Conservation (phyloP, 2,113 vertebrate genomes). For the Urocitellus parryii region DNA sequence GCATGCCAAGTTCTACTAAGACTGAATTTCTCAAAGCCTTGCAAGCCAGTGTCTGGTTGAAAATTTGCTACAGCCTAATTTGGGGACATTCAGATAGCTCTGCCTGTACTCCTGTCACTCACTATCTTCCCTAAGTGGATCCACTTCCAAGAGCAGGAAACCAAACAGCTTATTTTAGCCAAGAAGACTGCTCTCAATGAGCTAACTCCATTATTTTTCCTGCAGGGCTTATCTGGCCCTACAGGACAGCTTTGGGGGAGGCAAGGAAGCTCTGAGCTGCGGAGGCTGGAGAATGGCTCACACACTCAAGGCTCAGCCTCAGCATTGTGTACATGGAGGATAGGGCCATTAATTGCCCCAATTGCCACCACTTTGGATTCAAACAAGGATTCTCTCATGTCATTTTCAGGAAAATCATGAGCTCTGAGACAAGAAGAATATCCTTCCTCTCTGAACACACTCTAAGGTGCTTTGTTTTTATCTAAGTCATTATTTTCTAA, state of each 20-base stretch:
- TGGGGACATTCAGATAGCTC: background rate
- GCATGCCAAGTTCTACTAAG: slow-evolving; percentile 10
- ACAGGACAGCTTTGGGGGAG: background rate
- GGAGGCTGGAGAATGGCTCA: background rate
- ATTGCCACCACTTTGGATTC: slow-evolving; percentile 12
- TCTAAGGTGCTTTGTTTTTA: background rate
- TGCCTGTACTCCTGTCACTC: background rate
- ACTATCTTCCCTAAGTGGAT: slow-evolving; percentile 11
- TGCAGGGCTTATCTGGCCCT: background rate
- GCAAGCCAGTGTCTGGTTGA: background rate
- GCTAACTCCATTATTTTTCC: slow-evolving; percentile 3
- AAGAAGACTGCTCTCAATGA: slow-evolving; percentile 29
- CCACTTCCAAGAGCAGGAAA: slow-evolving; percentile 26
- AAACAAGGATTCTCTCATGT: background rate
- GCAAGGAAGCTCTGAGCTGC: background rate
- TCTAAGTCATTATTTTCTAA: background rate
- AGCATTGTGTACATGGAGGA: background rate
- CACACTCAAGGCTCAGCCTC: background rate
- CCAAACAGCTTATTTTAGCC: slow-evolving; percentile 56
- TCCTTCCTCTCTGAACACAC: background rate
- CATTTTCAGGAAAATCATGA: background rate
- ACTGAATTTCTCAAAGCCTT: slow-evolving; percentile 35
- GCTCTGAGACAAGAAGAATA: background rate
- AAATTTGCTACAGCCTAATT: background rate
- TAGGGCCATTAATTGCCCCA: background rate